Evolutionary conservation across 2,113 vertebrate genomes (phyloP).

Genomic region (Oreocharis arfaki): DNA sequence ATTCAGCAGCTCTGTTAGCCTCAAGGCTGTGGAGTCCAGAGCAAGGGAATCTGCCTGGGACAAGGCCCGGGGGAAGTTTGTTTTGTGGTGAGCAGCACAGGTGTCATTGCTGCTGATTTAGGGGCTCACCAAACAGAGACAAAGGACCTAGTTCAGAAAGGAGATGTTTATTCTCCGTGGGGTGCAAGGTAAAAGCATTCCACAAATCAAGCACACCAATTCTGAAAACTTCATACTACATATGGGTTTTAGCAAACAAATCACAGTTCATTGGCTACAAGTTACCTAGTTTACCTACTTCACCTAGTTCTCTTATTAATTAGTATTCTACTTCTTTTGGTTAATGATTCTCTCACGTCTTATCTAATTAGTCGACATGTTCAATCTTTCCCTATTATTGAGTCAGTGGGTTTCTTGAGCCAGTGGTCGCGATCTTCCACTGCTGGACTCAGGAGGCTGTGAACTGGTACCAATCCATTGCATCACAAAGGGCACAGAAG

Average conservation of each 20-base stretch:
- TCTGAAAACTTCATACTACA: neutral
- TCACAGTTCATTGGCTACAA: neutral
- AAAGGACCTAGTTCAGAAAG: neutral
- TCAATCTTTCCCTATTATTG: neutral
- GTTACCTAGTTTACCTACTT: neutral
- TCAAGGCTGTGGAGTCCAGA: neutral
- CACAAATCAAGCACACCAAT: neutral
- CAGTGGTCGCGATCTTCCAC: neutral
- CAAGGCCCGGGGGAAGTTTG: neutral
- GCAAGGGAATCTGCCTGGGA: too few species aligned
- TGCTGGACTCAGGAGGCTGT: neutral
- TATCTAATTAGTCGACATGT: neutral
- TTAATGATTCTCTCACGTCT: neutral
- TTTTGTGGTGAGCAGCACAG: neutral
- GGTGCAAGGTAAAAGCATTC: neutral
- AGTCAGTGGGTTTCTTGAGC: neutral
- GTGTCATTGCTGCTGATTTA: neutral
- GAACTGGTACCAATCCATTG: neutral
- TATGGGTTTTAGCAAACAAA: neutral
- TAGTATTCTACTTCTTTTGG: neutral
- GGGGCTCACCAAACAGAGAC: neutral
- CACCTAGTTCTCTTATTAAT: neutral
- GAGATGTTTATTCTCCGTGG: neutral
- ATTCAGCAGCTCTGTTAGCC: neutral
- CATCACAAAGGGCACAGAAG: neutral